Percentiles rank a stretch among this genome's conserved stretches.
phyloP scores from a whole-genome alignment of 2,888 invertebrate genomes.

The Agrochola circellaris region DNA sequence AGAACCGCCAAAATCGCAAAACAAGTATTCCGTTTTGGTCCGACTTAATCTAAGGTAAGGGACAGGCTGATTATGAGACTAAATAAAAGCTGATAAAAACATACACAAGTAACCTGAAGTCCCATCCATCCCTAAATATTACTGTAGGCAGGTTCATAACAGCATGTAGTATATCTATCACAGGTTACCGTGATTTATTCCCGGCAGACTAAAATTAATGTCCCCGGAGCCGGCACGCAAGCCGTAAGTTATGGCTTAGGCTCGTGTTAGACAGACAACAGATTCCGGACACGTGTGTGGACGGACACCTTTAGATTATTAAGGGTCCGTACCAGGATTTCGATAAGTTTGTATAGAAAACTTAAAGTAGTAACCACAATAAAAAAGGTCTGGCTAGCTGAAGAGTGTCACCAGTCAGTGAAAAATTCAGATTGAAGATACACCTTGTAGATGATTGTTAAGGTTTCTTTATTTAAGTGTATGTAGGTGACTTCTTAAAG shows the following conservation, averaged over 20 bases:
- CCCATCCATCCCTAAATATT: conserved; percentile 17
- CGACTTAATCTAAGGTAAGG: too few relatives aligned
- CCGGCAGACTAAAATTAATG: conserved; percentile 24
- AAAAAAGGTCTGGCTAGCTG: too few relatives aligned
- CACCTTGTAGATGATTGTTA: too few relatives aligned
- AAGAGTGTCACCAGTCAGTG: too few relatives aligned
- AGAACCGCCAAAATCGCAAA: too few relatives aligned
- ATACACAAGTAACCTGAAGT: neutral
- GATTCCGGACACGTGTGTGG: conserved; percentile 14
- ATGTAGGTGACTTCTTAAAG: too few relatives aligned
- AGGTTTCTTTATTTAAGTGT: too few relatives aligned
- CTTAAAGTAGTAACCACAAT: too few relatives aligned
- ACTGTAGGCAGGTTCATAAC: neutral
- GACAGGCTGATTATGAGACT: neutral
- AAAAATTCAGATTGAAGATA: too few relatives aligned
- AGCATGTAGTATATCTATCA: conserved; percentile 11
- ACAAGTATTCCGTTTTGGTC: too few relatives aligned
- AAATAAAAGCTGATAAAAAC: neutral
- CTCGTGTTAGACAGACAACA: conserved; percentile 10
- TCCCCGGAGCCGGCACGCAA: neutral
- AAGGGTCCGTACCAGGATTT: neutral
- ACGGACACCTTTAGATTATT: conserved; percentile 13
- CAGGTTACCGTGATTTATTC: conserved; percentile 19
- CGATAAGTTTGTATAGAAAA: too few relatives aligned
- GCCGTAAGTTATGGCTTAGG: conserved; percentile 10